phyloP scores from a whole-genome alignment of 1,140 invertebrate species.

The Geopemphigus sp. region DNA sequence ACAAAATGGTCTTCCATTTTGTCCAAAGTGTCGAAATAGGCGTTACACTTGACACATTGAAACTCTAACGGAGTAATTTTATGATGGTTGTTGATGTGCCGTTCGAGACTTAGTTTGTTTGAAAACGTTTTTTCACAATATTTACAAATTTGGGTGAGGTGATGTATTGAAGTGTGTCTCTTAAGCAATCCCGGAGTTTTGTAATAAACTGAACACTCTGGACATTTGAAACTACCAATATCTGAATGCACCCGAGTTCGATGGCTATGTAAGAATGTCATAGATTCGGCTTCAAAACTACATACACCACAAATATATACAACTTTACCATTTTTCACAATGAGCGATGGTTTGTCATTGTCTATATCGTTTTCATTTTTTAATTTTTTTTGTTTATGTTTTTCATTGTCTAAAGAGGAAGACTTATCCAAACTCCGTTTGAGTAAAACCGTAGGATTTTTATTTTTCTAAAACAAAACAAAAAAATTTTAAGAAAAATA shows the following conservation, averaged over 20 bases:
- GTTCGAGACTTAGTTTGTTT: conserved; percentile 16
- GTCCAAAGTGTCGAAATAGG: conserved; percentile 34
- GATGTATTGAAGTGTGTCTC: not conserved
- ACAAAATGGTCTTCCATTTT: conserved; percentile 46
- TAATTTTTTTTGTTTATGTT: conserved; percentile 13
- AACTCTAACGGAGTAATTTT: conserved; percentile 24
- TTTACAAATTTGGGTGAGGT: not conserved
- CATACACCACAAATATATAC: conserved; percentile 22
- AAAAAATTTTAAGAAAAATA: not conserved
- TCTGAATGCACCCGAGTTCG: not conserved
- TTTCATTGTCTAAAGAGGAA: not conserved
- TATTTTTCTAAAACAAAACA: not conserved
- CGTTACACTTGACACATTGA: conserved; percentile 43
- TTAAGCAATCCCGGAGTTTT: not conserved
- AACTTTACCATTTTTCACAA: conserved; percentile 46
- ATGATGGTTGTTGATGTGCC: conserved; percentile 3
- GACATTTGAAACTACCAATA: not conserved
- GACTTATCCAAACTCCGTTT: not conserved
- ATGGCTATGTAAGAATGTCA: not conserved
- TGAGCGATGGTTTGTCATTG: not conserved
- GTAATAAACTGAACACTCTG: conserved; percentile 1
- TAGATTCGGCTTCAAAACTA: conserved; percentile 23
- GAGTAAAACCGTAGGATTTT: not conserved
- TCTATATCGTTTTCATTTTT: conserved; percentile 5
- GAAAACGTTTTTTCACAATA: conserved; percentile 40